A percentile compares a stretch with the other conserved stretches of the same genome.
phyloP scores from a whole-genome alignment of 2,113 vertebrate genomes.

The Bombycilla garrulus region DNA sequence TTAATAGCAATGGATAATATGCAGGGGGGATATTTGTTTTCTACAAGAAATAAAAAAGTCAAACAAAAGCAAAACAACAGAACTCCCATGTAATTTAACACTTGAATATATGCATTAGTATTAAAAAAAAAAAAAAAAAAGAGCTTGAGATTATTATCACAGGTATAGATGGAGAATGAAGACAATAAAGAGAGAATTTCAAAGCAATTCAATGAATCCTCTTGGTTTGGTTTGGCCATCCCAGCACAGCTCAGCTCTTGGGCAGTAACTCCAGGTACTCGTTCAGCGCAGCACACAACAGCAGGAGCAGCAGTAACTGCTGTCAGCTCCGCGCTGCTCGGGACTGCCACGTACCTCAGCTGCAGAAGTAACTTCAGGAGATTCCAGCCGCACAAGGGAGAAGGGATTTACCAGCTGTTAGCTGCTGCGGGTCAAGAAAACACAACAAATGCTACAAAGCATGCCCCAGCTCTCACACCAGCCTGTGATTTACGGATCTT shows the following conservation, averaged over 20 bases:
- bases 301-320: neutral
- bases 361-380: neutral
- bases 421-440: neutral
- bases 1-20: neutral
- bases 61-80: neutral
- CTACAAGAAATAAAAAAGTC: neutral
- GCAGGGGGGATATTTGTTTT: neutral
- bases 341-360: neutral
- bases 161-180: neutral
- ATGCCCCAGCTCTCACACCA: neutral
- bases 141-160: neutral
- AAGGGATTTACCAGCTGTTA: neutral
- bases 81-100: neutral
- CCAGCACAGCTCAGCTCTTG: neutral
- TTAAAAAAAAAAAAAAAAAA: too few species aligned
- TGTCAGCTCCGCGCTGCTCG: neutral
- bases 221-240: neutral
- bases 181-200: neutral
- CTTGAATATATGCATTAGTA: neutral
- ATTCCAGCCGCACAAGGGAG: neutral
- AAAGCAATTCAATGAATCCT: neutral
- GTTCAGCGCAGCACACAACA: rapidly evolving
- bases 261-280: neutral
- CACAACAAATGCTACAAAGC: neutral
- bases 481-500: neutral